Evolutionary conservation across 1,140 invertebrate species (phyloP).

Genomic region (Archegozetes longisetosus): DNA sequence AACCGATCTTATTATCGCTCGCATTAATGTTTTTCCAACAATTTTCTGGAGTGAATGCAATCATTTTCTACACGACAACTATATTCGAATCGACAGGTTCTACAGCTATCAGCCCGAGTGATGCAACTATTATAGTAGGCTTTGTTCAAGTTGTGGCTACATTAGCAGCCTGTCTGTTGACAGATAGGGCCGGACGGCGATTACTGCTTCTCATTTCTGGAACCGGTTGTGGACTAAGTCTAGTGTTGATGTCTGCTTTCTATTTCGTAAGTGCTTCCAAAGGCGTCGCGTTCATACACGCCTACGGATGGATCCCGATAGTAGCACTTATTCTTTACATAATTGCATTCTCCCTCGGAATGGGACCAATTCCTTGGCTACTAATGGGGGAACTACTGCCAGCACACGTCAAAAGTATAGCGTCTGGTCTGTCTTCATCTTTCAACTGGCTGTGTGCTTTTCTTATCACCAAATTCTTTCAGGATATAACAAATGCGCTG

Average conservation of each 20-base stretch:
- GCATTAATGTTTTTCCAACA: conserved; percentile 89
- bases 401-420: conserved; percentile 52
- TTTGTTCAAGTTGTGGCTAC: conserved; percentile 74
- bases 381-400: conserved; percentile 59
- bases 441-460: conserved; percentile 64
- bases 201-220: conserved; percentile 59
- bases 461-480: conserved; percentile 57
- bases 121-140: conserved; percentile 64
- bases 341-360: conserved; percentile 44
- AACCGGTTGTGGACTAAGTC: conserved; percentile 33
- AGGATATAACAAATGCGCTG: conserved; percentile 32
- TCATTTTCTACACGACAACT: conserved; percentile 73
- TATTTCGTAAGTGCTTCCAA: not conserved
- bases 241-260: conserved; percentile 50
- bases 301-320: conserved; percentile 35
- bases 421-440: conserved; percentile 52
- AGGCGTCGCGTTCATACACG: not conserved
- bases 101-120: conserved; percentile 35
- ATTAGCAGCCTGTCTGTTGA: conserved; percentile 59
- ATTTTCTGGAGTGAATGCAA: conserved; percentile 75
- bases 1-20: conserved; percentile 56
- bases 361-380: conserved; percentile 69
- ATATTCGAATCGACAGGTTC: conserved; percentile 56
- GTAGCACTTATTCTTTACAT: conserved; percentile 39
- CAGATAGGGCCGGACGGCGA: conserved; percentile 53